These are phyloP conservation scores for Scaptomyza reducta DNA, from an alignment of 2,888 invertebrate species.

Conservation along the genomic window DNA sequence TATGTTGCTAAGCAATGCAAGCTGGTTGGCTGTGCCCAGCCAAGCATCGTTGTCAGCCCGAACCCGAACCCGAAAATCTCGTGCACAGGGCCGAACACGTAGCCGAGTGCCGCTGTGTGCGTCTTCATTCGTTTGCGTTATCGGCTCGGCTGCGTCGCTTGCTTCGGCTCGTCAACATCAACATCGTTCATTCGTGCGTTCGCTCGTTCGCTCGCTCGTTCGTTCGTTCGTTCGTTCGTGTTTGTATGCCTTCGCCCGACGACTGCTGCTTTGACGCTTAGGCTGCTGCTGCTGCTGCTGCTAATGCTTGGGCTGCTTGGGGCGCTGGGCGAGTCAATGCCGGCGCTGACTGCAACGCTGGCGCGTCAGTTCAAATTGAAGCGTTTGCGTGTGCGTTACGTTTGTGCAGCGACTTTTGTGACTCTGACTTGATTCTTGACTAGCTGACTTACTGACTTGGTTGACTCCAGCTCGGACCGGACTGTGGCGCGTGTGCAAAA, in stretches of 20 bases:
- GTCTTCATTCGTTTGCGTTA: conserved; percentile 19
- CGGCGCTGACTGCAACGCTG: conserved; percentile 47
- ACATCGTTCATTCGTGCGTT: background rate
- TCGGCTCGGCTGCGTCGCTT: conserved; percentile 6
- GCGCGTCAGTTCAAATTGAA: conserved; percentile 82
- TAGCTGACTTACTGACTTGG: conserved; percentile 1
- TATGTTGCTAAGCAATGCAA: conserved; percentile 40
- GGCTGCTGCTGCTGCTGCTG: background rate
- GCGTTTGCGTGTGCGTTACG: conserved; percentile 83
- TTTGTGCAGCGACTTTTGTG: conserved; percentile 53
- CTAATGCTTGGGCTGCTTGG: conserved; percentile 32
- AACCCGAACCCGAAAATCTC: conserved; percentile 11
- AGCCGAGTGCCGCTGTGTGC: conserved; percentile 13
- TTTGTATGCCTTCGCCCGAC: conserved; percentile 38
- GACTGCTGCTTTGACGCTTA: conserved; percentile 27
- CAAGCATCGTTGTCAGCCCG: conserved; percentile 26
- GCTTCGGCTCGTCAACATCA: background rate
- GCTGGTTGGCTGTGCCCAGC: conserved; percentile 61
- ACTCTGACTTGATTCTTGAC: conserved; percentile 15
- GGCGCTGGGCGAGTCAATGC: conserved; percentile 58
- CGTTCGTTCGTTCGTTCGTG: conserved; percentile 11
- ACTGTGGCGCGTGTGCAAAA: conserved; percentile 57
- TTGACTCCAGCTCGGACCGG: conserved; percentile 20
- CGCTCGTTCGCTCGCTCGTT: conserved; percentile 15
- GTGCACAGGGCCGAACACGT: conserved; percentile 18